Evolutionary conservation across 2,888 invertebrate genomes (phyloP).

Genomic region (Lasioglossum lativentre): DNA sequence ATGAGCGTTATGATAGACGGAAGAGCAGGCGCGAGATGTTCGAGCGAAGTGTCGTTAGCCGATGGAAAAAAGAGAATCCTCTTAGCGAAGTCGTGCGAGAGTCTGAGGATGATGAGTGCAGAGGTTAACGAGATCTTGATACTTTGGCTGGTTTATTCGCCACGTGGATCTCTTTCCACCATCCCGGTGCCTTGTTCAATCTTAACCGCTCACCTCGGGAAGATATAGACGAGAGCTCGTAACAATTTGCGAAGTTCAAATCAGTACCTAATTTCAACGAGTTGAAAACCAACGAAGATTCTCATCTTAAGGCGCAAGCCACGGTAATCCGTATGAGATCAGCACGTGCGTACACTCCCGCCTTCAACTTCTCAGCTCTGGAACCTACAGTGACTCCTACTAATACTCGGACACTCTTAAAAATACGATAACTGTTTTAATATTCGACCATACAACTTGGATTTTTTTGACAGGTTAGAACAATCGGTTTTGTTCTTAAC

Average conservation of each 20-base stretch:
- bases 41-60: slow-evolving; percentile 36
- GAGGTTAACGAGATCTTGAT: slow-evolving; percentile 70
- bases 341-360: neutral
- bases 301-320: neutral
- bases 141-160: slow-evolving; percentile 32
- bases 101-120: slow-evolving; percentile 45
- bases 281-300: neutral
- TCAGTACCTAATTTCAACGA: neutral
- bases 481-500: no score
- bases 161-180: neutral
- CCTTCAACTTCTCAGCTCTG: neutral
- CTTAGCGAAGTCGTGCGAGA: slow-evolving; percentile 34
- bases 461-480: no score
- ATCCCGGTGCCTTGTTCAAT: slow-evolving; percentile 1
- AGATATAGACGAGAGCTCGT: neutral
- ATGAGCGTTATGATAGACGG: slow-evolving; percentile 53
- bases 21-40: slow-evolving; percentile 40
- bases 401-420: no score
- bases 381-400: no score
- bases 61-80: slow-evolving; percentile 28
- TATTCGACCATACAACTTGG: no score
- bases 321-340: neutral
- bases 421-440: no score
- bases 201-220: neutral
- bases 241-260: slow-evolving; percentile 3